phyloP scores from a whole-genome alignment of 2,888 invertebrate species.

The Chrysotoxum bicinctum region DNA sequence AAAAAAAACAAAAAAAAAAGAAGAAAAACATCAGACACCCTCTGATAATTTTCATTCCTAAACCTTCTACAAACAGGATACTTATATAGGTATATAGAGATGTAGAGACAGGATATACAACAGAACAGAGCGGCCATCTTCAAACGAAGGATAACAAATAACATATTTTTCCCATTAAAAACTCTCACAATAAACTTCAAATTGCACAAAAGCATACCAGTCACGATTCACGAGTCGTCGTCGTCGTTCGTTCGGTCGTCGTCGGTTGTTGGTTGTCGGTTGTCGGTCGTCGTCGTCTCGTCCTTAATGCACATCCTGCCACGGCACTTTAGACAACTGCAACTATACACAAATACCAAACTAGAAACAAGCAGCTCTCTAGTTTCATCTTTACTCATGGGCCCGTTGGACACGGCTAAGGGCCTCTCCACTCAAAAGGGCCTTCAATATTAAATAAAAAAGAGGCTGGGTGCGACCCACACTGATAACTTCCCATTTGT shows the following conservation, averaged over 20 bases:
- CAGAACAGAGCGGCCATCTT: conserved; percentile 3
- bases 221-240: conserved; percentile 55
- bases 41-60: conserved; percentile 47
- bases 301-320: conserved; percentile 69
- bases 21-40: conserved; percentile 19
- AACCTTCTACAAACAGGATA: conserved; percentile 50
- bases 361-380: background rate
- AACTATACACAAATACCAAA: conserved; percentile 7
- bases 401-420: background rate
- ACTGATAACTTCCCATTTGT: too few relatives aligned
- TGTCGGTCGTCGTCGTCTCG: conserved; percentile 7
- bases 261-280: conserved; percentile 3
- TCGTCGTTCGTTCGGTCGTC: background rate
- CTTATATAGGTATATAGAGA: background rate
- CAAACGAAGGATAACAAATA: conserved; percentile 62
- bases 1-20: conserved; percentile 12
- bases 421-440: background rate
- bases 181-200: conserved; percentile 68
- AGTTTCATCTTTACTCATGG: background rate
- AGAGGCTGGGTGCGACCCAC: too few relatives aligned
- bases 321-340: conserved; percentile 61
- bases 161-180: conserved; percentile 71
- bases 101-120: background rate
- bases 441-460: background rate
- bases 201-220: conserved; percentile 63